Evolutionary conservation across 1,140 invertebrate genomes (phyloP), one percentile per base, ranked within the genome.

Genomic region (Melitaea cinxia): DNA sequence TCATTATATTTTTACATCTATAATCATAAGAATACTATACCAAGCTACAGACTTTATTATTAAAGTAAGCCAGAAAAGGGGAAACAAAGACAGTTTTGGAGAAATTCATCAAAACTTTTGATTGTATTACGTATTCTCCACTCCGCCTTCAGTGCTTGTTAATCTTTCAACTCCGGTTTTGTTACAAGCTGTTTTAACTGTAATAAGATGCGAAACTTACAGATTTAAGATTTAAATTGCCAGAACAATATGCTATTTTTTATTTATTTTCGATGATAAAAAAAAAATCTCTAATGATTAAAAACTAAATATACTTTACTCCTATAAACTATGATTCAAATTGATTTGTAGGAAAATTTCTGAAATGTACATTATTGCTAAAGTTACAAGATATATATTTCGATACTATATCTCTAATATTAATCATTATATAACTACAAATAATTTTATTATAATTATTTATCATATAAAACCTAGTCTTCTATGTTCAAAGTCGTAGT

Each of bases 51-150:
- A 78, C 82, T 82, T 85, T 86, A 85, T 85, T 78, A 73, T 85
- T 78, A 73, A 82, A 81, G 73, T 82, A 74, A 69, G 68, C 75
- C 73, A 77, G 68, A 82, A 83, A 28, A 82, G 77, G 74, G 57
- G 77, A 77, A 83, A 85, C 81, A 82, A 82, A 80, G 80, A 79
- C 78, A 82, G 78, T 88, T 86, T 78, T 78, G 72, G 53, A 65
- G 73, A 75, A 88, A 85, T 88, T 88, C 80, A 88, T 88, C 85
- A 88, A 86, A 88, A 88, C 61, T 88, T 88, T 86, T 86, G 81
- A 86, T 88, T 86, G 75, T 81, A 85, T 85, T 83, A 84, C 79
- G 76, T 80, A 78, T 67, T 78, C 72, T 73, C 33, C 69, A 80
- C 72, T 73, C 33, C 69, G 75, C 49, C 68, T 75, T 74, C 73